These are phyloP conservation scores for Parapristionchus giblindavisi DNA, from an alignment of 2,888 invertebrate species.

Conservation along the genomic window DNA sequence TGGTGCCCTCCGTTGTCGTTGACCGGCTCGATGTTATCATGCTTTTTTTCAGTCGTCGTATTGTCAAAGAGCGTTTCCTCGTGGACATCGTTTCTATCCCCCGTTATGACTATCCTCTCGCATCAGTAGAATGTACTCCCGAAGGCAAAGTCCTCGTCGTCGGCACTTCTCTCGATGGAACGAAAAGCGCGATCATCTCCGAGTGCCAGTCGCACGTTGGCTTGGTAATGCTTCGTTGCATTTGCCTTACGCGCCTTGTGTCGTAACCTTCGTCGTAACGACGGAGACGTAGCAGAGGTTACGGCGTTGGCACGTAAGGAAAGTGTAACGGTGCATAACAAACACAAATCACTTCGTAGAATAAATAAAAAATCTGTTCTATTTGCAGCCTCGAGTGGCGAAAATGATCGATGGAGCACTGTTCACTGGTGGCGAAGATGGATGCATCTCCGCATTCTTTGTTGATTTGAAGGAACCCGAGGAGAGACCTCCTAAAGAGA, in stretches of 20 bases:
- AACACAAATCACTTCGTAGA: no score
- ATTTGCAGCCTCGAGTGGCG: constrained; percentile 19
- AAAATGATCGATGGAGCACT: constrained; percentile 15
- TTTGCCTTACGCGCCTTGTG: no score
- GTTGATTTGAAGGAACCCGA: constrained; percentile 5
- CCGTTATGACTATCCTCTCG: constrained; percentile 4
- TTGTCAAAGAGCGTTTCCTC: constrained; percentile 10
- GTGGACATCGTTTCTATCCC: constrained; percentile 27
- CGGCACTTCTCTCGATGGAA: constrained; percentile 19
- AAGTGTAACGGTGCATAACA: no score
- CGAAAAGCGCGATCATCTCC: constrained; percentile 3
- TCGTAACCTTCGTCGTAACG: no score
- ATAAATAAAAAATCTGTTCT: background rate
- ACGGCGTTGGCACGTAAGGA: no score
- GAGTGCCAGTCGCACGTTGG: constrained; percentile 19
- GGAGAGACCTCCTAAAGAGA: constrained; percentile 23
- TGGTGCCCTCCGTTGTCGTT: background rate
- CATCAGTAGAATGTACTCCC: constrained; percentile 9
- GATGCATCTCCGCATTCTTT: constrained; percentile 1
- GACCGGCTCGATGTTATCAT: background rate
- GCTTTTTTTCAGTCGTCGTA: constrained; percentile 11
- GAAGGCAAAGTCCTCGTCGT: background rate
- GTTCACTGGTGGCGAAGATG: constrained; percentile 36
- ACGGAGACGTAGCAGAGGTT: no score
- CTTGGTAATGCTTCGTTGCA: background rate